These are phyloP conservation scores for Micronycteris hirsuta DNA, from an alignment of 2,113 vertebrate species.

Conservation along the genomic window DNA sequence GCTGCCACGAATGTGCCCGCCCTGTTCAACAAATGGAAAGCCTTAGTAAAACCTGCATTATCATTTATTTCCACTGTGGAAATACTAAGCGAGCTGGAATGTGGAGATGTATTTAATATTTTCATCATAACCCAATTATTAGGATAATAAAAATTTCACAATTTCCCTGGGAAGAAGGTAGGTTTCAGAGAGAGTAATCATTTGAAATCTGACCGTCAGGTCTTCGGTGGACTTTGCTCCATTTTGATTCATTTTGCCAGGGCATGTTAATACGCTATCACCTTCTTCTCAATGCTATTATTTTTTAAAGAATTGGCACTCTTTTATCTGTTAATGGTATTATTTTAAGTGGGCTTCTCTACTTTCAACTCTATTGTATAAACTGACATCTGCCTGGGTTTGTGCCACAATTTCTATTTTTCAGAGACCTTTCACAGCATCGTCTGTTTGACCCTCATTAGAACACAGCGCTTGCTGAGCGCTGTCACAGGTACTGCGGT, in stretches of 20 bases:
- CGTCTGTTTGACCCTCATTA: not conserved
- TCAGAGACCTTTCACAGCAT: not conserved
- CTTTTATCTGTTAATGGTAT: not conserved
- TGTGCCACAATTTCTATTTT: slow-evolving; percentile 7
- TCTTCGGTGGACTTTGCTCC: not conserved
- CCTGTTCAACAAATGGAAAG: slow-evolving; percentile 52
- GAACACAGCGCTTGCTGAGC: not conserved
- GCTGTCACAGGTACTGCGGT: not conserved
- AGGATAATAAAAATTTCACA: not conserved
- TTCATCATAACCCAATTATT: slow-evolving; percentile 21
- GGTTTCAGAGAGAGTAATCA: not conserved
- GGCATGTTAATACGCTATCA: not conserved
- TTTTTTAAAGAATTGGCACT: not conserved
- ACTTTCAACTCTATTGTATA: not conserved
- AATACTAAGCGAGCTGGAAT: slow-evolving; percentile 12
- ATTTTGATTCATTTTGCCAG: not conserved
- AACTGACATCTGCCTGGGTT: not conserved
- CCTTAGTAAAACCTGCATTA: not conserved
- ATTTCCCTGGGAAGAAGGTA: not conserved
- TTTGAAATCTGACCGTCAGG: not conserved
- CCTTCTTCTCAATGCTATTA: not conserved
- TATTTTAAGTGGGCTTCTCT: not conserved
- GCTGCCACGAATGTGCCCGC: not conserved
- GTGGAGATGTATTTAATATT: slow-evolving; percentile 19
- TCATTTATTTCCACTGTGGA: slow-evolving; percentile 21